Conservation (phyloP, 2,797 vertebrate species). For the Dendrocincla fuliginosa region DNA sequence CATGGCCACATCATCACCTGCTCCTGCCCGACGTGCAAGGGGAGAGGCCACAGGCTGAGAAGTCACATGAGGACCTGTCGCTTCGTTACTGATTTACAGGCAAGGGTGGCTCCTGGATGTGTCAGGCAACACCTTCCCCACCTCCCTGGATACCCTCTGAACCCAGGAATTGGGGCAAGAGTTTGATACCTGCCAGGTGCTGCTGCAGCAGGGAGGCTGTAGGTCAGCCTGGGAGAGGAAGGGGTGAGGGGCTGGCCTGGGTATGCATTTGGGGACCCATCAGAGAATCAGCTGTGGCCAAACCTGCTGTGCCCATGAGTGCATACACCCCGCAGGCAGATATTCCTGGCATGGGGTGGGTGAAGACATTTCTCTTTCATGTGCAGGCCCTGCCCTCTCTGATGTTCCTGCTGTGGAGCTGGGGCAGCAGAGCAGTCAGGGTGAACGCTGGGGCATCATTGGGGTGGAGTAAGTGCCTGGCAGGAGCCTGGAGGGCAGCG, state of each 20-base stretch:
- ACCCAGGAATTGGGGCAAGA: background rate
- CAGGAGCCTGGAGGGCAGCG: background rate
- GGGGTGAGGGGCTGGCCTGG: background rate
- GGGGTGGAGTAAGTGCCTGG: background rate
- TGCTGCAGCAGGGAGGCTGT: background rate
- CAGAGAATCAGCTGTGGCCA: background rate
- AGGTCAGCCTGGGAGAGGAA: background rate
- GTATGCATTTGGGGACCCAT: background rate
- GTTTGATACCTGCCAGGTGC: background rate
- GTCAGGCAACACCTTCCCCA: accelerated
- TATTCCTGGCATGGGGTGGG: slow-evolving; percentile 34
- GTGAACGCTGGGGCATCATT: background rate
- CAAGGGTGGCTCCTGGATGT: background rate
- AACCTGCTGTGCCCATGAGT: background rate
- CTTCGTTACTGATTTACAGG: background rate
- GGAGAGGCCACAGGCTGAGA: background rate
- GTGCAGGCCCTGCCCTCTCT: background rate
- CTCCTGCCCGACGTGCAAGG: accelerated
- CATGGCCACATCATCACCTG: accelerated
- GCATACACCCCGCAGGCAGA: background rate
- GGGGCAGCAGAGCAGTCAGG: background rate
- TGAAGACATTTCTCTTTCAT: background rate
- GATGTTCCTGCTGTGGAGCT: background rate
- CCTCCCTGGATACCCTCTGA: background rate
- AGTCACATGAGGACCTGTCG: background rate